phyloP scores from a whole-genome alignment of 2,888 invertebrate genomes.

The Lithophane socia region DNA sequence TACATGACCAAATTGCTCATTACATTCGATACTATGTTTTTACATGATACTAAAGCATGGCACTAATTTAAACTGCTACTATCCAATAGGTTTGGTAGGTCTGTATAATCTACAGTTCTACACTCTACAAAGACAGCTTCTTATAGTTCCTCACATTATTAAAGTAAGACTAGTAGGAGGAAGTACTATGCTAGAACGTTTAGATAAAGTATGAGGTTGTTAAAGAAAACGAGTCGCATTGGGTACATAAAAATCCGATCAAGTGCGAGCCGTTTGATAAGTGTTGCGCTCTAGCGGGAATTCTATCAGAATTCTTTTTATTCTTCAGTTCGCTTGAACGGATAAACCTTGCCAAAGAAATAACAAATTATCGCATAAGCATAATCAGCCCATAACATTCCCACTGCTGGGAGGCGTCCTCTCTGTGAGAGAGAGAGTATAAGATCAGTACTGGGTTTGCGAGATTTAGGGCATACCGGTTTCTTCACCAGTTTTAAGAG shows the following conservation, averaged over 20 bases:
- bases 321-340: neutral
- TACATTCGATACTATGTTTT: neutral
- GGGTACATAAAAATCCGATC: slow-evolving; percentile 50
- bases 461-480: neutral
- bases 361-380: no score
- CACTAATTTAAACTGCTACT: neutral
- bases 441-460: no score
- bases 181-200: neutral
- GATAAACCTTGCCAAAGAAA: no score
- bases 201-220: slow-evolving; percentile 22
- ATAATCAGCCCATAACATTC: neutral
- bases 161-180: neutral
- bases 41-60: no score
- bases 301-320: slow-evolving; percentile 29
- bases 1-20: neutral
- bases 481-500: neutral
- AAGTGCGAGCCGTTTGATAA: slow-evolving; percentile 44
- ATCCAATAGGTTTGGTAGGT: neutral
- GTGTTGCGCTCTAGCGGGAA: slow-evolving; percentile 22
- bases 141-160: neutral
- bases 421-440: neutral
- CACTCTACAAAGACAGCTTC: neutral
- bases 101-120: no score
- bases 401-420: neutral
- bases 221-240: slow-evolving; percentile 25